Conservation (phyloP, 2,113 vertebrate genomes). For the Mormoops blainvillei region DNA sequence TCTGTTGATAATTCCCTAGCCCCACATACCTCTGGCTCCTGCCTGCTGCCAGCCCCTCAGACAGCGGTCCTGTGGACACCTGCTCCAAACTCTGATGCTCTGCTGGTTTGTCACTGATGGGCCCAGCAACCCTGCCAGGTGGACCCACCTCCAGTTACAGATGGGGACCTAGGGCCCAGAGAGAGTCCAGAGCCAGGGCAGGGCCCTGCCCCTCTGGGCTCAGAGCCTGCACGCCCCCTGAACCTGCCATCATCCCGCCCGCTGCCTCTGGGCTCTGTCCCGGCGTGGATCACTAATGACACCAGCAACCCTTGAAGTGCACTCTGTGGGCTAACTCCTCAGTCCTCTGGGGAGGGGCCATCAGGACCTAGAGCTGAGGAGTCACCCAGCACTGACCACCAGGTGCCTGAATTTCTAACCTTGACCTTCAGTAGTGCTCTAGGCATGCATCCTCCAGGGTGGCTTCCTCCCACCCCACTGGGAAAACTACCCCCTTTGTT, state of each 20-base stretch:
- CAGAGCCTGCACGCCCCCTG: background rate
- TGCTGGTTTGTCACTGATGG: background rate
- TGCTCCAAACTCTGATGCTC: background rate
- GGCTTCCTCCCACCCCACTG: rapidly evolving
- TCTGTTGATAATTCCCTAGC: background rate
- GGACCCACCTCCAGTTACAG: background rate
- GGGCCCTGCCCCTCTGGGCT: background rate
- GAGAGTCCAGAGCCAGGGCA: background rate
- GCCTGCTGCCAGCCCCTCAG: background rate
- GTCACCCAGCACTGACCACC: background rate
- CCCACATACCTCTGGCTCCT: background rate
- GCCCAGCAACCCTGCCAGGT: background rate
- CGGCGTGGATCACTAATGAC: background rate
- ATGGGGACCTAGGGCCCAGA: background rate
- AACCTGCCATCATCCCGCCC: background rate
- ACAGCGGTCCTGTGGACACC: rapidly evolving
- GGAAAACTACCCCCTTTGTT: background rate
- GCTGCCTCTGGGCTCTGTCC: background rate
- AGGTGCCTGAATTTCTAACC: background rate
- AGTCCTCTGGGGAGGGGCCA: background rate
- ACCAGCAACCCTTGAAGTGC: background rate
- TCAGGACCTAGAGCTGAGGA: background rate
- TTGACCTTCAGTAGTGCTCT: background rate
- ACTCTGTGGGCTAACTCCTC: rapidly evolving
- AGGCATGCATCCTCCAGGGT: background rate